Base-by-base conservation (phyloP, 2,113 vertebrate species). In the Numida meleagris region DNA sequence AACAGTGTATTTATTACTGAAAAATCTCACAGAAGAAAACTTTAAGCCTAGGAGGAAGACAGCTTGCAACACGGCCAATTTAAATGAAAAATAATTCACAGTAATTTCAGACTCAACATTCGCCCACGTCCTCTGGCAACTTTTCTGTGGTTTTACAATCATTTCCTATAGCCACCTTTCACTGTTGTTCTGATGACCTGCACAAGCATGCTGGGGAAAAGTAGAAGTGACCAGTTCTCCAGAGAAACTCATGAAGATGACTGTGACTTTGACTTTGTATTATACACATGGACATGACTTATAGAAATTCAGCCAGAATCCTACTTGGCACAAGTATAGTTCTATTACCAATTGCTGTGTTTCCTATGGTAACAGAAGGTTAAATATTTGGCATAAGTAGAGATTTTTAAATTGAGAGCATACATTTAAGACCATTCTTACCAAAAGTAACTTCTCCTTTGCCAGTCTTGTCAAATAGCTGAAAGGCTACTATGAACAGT, bases 381-480 rank as follows among this genome's bases (percentile, higher is more conserved):
- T 43, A 91, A 89, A 82, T 1, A 43, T 48, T 83, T 63, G 65
- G n/a, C 17, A 6, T 15, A 89, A 73, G 45, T 15, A 55, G 4
- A 2, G 20, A 23, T 59, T 77, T 80, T 81, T 83, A 63, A 65
- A 82, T 88, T 36, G 76, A 40, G 34, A 79, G 72, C 5, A 33
- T 36, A 88, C 6, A 81, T 70, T 92, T 82, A 77, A 80, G n/a
- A 85, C 79, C 8, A 58, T 58, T 90, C 98, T 98, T 98, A 99
- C 98, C 98, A 89, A 99, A 99, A 88, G 97, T 98, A 83, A 98
- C 97, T 97, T 98, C 97, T 97, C 98, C 98, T 93, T 97, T 98
- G 79, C 98, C 98, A 34, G 98, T 97, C 97, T 99, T 99, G 97
- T 99, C 98, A 91, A 99, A 99, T 46, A 99, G 98, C 93, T 99